Evolutionary conservation across 1,140 invertebrate genomes (phyloP).

Genomic region (Caenorhabditis remanei): DNA sequence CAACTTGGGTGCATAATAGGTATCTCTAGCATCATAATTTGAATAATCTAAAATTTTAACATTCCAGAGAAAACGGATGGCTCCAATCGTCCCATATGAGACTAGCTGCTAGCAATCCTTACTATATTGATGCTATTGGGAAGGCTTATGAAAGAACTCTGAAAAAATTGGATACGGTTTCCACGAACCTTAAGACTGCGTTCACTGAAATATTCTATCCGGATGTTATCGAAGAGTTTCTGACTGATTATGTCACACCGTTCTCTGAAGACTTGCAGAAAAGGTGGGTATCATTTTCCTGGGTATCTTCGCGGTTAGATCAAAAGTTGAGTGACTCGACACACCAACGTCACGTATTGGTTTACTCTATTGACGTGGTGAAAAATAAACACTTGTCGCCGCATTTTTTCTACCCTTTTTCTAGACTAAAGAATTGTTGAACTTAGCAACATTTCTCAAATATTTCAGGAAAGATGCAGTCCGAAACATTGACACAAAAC

Average conservation of each 20-base stretch:
- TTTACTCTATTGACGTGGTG: constrained; percentile 2
- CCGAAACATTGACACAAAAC: constrained; percentile 31
- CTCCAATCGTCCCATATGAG: constrained; percentile 23
- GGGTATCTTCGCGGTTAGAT: constrained; percentile 19
- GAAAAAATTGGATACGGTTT: constrained; percentile 19
- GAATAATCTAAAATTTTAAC: neutral
- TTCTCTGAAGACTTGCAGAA: constrained; percentile 42
- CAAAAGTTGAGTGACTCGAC: constrained; percentile 13
- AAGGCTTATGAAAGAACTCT: constrained; percentile 43
- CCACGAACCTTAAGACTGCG: constrained; percentile 10
- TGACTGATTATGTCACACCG: constrained; percentile 38
- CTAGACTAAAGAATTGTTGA: constrained; percentile 48
- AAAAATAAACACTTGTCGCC: constrained; percentile 36
- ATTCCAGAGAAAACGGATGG: constrained; percentile 38
- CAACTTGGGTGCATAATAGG: constrained; percentile 53
- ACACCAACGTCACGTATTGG: constrained; percentile 32
- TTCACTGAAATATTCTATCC: constrained; percentile 27
- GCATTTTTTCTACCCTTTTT: neutral
- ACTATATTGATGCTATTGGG: constrained; percentile 49
- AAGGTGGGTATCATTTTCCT: neutral
- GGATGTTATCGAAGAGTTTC: constrained; percentile 39
- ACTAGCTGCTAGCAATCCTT: constrained; percentile 40
- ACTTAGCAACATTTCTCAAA: neutral
- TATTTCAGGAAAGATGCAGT: constrained; percentile 37
- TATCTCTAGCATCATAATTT: neutral